Percentiles rank a stretch among this genome's conserved stretches.
These are phyloP conservation scores for Polydrusus tereticollis DNA, from an alignment of 2,888 invertebrate genomes.

Conservation along the genomic window DNA sequence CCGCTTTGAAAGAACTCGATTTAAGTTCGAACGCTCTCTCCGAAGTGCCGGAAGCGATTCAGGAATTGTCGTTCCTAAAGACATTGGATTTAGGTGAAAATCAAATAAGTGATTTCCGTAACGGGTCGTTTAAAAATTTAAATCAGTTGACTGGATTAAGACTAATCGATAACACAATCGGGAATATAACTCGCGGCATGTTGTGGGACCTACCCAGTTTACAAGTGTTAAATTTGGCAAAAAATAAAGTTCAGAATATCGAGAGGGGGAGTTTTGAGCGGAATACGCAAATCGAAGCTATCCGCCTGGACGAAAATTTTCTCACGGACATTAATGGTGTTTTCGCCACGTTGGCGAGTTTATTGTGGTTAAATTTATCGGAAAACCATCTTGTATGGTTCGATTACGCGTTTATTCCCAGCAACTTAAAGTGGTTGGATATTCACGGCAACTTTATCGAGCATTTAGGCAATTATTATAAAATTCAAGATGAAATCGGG, in stretches of 20 bases:
- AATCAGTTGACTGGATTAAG: conserved; percentile 89
- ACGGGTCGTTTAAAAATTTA: conserved; percentile 87
- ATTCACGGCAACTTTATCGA: conserved; percentile 92
- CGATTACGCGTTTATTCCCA: conserved; percentile 92
- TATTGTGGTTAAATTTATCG: conserved; percentile 89
- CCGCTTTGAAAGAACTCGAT: conserved; percentile 89
- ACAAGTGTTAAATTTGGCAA: conserved; percentile 89
- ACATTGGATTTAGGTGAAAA: conserved; percentile 94
- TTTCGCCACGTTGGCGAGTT: conserved; percentile 85
- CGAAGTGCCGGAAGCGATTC: conserved; percentile 85
- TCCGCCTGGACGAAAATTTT: conserved; percentile 89
- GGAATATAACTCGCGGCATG: conserved; percentile 87
- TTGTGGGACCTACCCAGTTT: conserved; percentile 87
- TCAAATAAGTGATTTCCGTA: conserved; percentile 85
- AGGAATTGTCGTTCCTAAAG: conserved; percentile 85
- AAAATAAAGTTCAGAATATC: conserved; percentile 89
- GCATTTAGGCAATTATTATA: conserved; percentile 89
- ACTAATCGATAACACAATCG: conserved; percentile 90
- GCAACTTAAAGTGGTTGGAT: conserved; percentile 90
- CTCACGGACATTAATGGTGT: conserved; percentile 91
- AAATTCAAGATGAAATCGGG: conserved; percentile 83
- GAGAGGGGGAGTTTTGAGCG: conserved; percentile 87
- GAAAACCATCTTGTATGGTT: conserved; percentile 94
- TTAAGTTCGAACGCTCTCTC: conserved; percentile 88
- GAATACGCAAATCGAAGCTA: conserved; percentile 86